Percentiles rank a stretch among this genome's conserved stretches.
Conservation (phyloP, 2,113 vertebrate species). For the Thermophis baileyi region DNA sequence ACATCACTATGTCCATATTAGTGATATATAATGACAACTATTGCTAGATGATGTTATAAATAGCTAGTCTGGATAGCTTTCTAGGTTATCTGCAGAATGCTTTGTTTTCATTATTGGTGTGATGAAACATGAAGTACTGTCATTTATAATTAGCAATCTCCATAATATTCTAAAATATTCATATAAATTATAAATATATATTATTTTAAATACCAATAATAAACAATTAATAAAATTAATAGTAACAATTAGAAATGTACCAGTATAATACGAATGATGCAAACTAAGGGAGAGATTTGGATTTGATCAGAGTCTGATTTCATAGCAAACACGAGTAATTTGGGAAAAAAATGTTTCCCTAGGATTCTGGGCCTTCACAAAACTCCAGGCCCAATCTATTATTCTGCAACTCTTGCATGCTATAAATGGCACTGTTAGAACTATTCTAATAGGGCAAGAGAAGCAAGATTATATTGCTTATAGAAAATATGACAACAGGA, state of each 20-base stretch:
- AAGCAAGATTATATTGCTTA: neutral
- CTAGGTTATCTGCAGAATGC: neutral
- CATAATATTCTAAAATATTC: conserved; percentile 13
- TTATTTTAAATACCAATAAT: neutral
- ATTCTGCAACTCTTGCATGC: neutral
- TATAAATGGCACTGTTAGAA: neutral
- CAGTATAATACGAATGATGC: neutral
- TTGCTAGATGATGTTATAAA: neutral
- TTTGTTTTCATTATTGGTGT: neutral
- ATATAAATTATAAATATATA: conserved; percentile 18
- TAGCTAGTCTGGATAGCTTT: neutral
- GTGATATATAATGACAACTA: neutral
- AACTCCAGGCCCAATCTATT: neutral
- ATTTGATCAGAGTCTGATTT: neutral
- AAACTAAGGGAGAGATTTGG: neutral
- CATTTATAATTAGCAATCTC: conserved; percentile 4
- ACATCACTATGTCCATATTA: neutral
- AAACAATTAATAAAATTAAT: neutral
- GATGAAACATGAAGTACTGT: neutral
- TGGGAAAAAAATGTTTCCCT: neutral
- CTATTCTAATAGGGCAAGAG: neutral
- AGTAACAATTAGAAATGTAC: neutral
- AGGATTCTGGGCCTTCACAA: neutral
- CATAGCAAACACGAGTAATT: neutral
- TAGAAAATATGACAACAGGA: neutral